Evolutionary conservation across 2,888 invertebrate species (phyloP), one percentile per base, ranked within the genome.

Genomic region (Agonopterix arenella): DNA sequence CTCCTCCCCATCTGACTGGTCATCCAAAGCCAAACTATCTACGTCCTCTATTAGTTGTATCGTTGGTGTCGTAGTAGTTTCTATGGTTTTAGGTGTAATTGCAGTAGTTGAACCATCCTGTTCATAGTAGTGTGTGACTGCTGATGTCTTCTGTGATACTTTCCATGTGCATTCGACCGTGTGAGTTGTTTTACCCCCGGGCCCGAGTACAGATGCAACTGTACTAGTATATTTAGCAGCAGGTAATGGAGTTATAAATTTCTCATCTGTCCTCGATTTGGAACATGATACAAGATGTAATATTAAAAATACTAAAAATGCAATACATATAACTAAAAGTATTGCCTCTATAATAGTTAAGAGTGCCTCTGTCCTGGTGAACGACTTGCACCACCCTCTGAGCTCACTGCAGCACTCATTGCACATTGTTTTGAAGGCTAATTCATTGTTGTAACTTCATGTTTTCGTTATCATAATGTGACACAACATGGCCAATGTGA

Each of bases 371-470:
- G 68, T 70, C 48, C 57, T 66, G 2, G 86, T 88, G 61, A 86
- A 88, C 1, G 88, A 75, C 57, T 66, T 70, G 62, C 75, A 74
- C 88, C 88, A 88, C 47, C 78, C 78, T 51, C 60, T 71, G 46
- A 79, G 69, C 59, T 81, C 76, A 53, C 63, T 73, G 54, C 76
- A 80, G 60, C 69, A 82, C 50, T 58, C 73, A 68, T 71, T 62
- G 65, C 78, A 74, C 82, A 84, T 84, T 69, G 63, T 77, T 66
- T 64, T 51, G 52, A 49, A 51, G 53, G 50, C 47, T 52, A 54
- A 53, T 46, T 54, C 58, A 67, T 62, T 53, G 56, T 60, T 55
- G 48, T 44, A 44, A 46, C 11, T 46, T 46, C 40, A 50, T 46
- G n/a, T 48, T 49, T 49, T 49, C 46, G 18, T 13, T 47, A 13